A percentile compares a stretch with the other conserved stretches of the same genome.
phyloP scores from a whole-genome alignment of 2,888 invertebrate genomes.

The Actias luna region DNA sequence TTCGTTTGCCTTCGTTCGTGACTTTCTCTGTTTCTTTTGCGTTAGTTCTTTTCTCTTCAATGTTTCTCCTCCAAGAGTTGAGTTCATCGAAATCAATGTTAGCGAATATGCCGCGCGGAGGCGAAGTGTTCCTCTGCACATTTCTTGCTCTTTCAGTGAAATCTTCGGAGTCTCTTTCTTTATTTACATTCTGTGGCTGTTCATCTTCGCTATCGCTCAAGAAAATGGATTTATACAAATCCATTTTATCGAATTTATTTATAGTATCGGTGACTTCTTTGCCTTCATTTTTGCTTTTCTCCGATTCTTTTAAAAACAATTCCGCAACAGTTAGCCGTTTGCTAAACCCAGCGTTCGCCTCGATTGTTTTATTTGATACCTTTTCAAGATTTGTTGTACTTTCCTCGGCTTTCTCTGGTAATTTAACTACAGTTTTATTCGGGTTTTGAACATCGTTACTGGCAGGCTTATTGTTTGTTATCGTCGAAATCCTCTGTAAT shows the following conservation, averaged over 20 bases:
- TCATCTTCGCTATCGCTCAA: conserved; percentile 87
- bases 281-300: conserved; percentile 52
- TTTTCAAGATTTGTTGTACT: neutral
- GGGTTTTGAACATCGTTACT: conserved; percentile 6
- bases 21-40: conserved; percentile 24
- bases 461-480: conserved; percentile 14
- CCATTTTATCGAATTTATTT: conserved; percentile 80
- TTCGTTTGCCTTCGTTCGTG: neutral
- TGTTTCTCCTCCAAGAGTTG: conserved; percentile 67
- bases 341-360: conserved; percentile 33
- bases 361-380: conserved; percentile 2
- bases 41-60: conserved; percentile 33
- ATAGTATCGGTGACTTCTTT: conserved; percentile 64
- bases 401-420: conserved; percentile 7
- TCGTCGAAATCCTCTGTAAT: conserved; percentile 26
- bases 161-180: conserved; percentile 27
- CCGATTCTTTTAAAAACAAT: conserved; percentile 70
- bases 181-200: conserved; percentile 20
- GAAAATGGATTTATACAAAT: conserved; percentile 95
- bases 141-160: conserved; percentile 75
- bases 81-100: conserved; percentile 83
- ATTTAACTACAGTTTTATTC: neutral
- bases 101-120: conserved; percentile 87
- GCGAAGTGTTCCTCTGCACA: conserved; percentile 84
- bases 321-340: conserved; percentile 76